These are phyloP conservation scores for Triops cancriformis DNA, from an alignment of 1,140 invertebrate species.

Conservation along the genomic window DNA sequence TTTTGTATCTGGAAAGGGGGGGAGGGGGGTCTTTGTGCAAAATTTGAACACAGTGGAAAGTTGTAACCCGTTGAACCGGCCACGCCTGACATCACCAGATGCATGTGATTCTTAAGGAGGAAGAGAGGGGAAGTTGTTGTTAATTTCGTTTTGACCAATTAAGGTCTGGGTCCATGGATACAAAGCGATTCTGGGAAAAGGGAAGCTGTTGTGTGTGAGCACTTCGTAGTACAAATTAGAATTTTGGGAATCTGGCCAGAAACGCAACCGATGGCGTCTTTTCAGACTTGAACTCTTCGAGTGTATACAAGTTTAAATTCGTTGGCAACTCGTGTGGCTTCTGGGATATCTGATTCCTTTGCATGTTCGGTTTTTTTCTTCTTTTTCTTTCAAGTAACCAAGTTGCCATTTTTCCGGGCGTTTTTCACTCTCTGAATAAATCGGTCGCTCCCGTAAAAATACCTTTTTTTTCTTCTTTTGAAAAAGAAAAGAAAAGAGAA, in stretches of 20 bases:
- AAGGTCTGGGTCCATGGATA: neutral
- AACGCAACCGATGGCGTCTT: neutral
- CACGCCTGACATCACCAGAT: neutral
- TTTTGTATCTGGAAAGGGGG: too few species aligned
- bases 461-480: too few species aligned
- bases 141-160: neutral
- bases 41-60: neutral
- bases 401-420: neutral
- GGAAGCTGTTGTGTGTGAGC: neutral
- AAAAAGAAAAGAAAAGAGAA: too few species aligned
- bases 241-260: slow-evolving; percentile 4
- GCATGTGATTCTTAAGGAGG: neutral
- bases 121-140: neutral
- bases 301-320: neutral
- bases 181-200: neutral
- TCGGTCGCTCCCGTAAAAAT: too few species aligned
- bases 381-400: neutral
- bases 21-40: too few species aligned
- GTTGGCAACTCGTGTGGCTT: neutral
- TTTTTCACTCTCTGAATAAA: neutral
- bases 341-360: neutral
- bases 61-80: neutral
- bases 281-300: neutral
- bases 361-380: neutral
- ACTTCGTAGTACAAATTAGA: neutral